Evolutionary conservation across 2,888 invertebrate species (phyloP).

Genomic region (Nematopogon swammerdamellus): DNA sequence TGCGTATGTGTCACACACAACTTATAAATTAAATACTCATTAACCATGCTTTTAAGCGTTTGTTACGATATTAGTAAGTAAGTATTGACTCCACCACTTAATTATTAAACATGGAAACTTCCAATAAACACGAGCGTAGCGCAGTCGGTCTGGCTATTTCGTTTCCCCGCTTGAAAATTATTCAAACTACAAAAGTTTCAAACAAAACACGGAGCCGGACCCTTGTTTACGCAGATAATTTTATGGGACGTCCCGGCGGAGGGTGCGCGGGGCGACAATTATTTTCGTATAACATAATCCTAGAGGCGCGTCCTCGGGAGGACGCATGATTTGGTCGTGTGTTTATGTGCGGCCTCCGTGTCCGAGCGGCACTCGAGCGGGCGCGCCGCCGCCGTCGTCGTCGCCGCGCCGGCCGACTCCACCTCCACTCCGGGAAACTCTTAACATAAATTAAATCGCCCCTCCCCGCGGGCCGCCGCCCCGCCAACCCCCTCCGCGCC

Average conservation of each 20-base stretch:
- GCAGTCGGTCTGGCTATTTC: background rate
- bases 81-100: no score
- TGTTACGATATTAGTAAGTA: no score
- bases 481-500: background rate
- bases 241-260: slow-evolving; percentile 24
- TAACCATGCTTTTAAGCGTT: no score
- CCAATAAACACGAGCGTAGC: no score
- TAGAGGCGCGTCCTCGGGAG: slow-evolving; percentile 31
- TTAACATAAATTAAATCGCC: no score
- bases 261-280: slow-evolving; percentile 38
- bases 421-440: background rate
- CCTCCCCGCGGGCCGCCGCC: background rate
- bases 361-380: no score
- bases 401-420: background rate
- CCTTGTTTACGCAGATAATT: slow-evolving; percentile 37
- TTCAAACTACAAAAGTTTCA: slow-evolving; percentile 36
- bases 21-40: no score
- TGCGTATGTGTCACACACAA: no score
- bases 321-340: slow-evolving; percentile 33
- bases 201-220: slow-evolving; percentile 30
- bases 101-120: no score
- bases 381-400: background rate
- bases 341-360: no score
- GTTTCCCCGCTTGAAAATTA: slow-evolving; percentile 20
- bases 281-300: slow-evolving; percentile 48